Percentiles rank a stretch among this genome's conserved stretches.
Evolutionary conservation across 2,797 vertebrate genomes (phyloP).

Genomic region (Echiichthys vipera): DNA sequence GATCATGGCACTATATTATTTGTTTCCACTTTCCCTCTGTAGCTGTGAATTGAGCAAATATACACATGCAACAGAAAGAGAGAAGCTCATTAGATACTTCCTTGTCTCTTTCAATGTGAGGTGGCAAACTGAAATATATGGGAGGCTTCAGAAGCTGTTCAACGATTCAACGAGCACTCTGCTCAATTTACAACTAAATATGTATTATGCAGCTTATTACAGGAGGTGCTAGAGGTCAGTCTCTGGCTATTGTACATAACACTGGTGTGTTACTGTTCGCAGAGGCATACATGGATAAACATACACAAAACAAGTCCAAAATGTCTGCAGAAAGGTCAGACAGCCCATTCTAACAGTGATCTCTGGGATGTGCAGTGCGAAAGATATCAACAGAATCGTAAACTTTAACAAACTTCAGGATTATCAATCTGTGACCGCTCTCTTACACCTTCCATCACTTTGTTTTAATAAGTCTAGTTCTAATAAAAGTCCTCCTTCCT

Average conservation of each 20-base stretch:
- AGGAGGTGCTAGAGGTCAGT: background rate
- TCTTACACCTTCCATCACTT: constrained; percentile 14
- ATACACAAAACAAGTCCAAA: background rate
- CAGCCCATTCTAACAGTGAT: background rate
- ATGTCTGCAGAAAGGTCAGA: background rate
- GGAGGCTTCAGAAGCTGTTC: background rate
- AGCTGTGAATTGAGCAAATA: background rate
- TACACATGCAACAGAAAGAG: background rate
- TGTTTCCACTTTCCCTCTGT: background rate
- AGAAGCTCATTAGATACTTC: background rate
- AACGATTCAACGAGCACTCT: background rate
- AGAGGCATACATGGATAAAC: background rate
- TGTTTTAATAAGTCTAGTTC: no score
- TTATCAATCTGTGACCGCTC: constrained; percentile 6
- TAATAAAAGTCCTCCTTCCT: constrained; percentile 49
- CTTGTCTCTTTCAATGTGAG: background rate
- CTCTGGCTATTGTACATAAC: background rate
- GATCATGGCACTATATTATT: background rate
- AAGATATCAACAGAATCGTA: background rate
- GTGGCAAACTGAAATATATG: background rate
- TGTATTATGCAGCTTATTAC: background rate
- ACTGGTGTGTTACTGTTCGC: background rate
- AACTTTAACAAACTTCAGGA: background rate
- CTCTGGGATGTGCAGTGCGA: background rate
- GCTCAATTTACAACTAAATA: background rate